A percentile compares a stretch with the other conserved stretches of the same genome.
Conservation (phyloP, 2,888 invertebrate species). For the Ennomos erosarius region DNA sequence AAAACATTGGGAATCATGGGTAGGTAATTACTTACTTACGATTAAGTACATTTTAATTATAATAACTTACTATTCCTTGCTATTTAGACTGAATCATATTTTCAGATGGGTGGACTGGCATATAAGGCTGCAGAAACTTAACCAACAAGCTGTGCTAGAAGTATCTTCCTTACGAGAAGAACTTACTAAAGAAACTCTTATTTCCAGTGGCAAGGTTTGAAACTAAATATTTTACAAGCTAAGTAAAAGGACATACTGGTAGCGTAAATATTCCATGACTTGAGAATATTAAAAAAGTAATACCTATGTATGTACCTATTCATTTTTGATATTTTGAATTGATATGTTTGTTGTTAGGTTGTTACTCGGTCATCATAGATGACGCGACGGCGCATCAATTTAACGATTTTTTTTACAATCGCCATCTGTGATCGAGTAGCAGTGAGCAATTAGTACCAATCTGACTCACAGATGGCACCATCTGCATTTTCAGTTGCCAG, state of each 20-base stretch:
- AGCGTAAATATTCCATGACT: too few relatives aligned
- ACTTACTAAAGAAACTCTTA: slow-evolving; percentile 92
- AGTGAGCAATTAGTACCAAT: background rate
- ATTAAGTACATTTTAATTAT: too few relatives aligned
- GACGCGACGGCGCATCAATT: too few relatives aligned
- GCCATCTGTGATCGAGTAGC: slow-evolving; percentile 26
- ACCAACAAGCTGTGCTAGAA: slow-evolving; percentile 95
- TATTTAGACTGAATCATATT: slow-evolving; percentile 23
- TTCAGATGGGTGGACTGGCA: slow-evolving; percentile 93
- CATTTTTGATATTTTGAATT: too few relatives aligned
- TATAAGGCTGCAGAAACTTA: slow-evolving; percentile 92
- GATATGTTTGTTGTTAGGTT: too few relatives aligned
- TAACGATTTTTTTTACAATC: too few relatives aligned
- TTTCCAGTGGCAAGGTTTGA: slow-evolving; percentile 89
- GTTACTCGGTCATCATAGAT: too few relatives aligned
- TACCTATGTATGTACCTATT: too few relatives aligned
- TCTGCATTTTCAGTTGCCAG: slow-evolving; percentile 82
- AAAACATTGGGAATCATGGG: slow-evolving; percentile 87
- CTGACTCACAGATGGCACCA: slow-evolving; percentile 21
- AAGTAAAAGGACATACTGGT: background rate
- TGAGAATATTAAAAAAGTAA: too few relatives aligned
- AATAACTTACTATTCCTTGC: too few relatives aligned
- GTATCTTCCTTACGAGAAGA: slow-evolving; percentile 92
- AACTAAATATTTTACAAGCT: background rate
- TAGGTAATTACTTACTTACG: slow-evolving; percentile 29